Percentiles rank a stretch among this genome's conserved stretches.
Evolutionary conservation across 2,797 vertebrate species (phyloP).

Genomic region (Danio aesculapii): DNA sequence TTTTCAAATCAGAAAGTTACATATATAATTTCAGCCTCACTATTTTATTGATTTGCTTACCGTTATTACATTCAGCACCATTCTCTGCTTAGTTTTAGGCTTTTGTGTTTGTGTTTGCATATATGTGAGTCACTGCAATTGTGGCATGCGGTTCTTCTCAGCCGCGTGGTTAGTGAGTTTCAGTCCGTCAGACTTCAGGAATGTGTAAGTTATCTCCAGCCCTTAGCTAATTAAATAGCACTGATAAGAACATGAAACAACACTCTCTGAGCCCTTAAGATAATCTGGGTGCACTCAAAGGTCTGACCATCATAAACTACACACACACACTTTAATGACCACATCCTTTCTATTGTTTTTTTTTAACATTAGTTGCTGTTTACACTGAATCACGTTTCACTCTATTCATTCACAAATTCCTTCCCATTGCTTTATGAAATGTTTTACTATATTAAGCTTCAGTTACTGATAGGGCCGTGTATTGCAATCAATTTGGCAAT

Average conservation of each 20-base stretch:
- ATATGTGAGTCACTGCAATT: not conserved
- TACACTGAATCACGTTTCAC: not conserved
- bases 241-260: slow-evolving; percentile 60
- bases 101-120: slow-evolving; percentile 1
- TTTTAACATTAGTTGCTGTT: not conserved
- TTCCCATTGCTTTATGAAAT: not conserved
- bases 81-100: not conserved
- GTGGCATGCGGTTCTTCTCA: slow-evolving; percentile 29
- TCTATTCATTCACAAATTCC: not conserved
- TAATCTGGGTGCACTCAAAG: slow-evolving; percentile 51
- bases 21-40: not conserved
- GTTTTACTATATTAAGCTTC: not conserved
- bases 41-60: not conserved
- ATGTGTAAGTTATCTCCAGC: slow-evolving; percentile 58
- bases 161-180: slow-evolving; percentile 40
- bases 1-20: not conserved
- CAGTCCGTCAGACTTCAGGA: slow-evolving; percentile 57
- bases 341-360: not conserved
- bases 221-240: slow-evolving; percentile 57
- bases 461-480: not conserved
- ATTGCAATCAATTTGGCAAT: too few species aligned
- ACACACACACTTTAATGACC: not conserved
- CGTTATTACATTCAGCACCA: not conserved
- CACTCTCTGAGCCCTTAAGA: slow-evolving; percentile 57
- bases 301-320: slow-evolving; percentile 7